Base-by-base conservation (phyloP, 92 coral and sea anemone genomes). In the Scolanthus callimorphus region DNA sequence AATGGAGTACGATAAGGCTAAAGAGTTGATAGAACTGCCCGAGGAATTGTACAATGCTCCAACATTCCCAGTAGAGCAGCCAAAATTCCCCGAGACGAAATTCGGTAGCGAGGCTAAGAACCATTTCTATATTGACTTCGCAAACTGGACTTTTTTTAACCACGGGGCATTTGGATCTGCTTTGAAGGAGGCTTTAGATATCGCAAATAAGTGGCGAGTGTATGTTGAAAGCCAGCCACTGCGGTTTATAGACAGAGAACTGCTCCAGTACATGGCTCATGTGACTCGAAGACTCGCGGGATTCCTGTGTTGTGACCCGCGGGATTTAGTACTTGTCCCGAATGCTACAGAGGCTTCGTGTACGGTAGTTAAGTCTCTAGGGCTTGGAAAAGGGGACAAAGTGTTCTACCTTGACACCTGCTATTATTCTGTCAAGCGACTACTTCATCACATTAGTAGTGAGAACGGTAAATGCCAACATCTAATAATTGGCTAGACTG, bases 111-210 rank as follows among this genome's bases (percentile, higher is more conserved):
- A 69, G 31, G 60, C 70, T 69, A 47, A 72, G 31, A 52, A 69
- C 15, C 70, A 82, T 45, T 76, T 75, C 25, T 76, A 55, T 17
- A 68, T 75, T 9, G 83, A 75, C 39, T 60, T 75, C 4, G 57
- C 69, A 20, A 82, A 76, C 39, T 82, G 83, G 83, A 59, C 73
- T 13, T 82, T 82, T 61, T 29, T 82, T 31, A 82, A 82, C 59
- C 89, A 82, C 23, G 89, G 89, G 11, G 89, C 78, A 28, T 82
- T 82, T 43, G 89, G 89, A 11, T 67, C 83, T 17, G 83, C 60
- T 21, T 68, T 82, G 15, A 54, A 59, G 61, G 70, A 72, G 17
- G 78, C 74, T 1, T 28, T 82, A 48, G 74, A 76, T 51, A 52
- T 70, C 49, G 89, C 76, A 12, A 67, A 69, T 44, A 49, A 69